A percentile compares a stretch with the other conserved stretches of the same genome.
Evolutionary conservation across 1,140 invertebrate genomes (phyloP).

Genomic region (Bombus haemorrhoidalis): DNA sequence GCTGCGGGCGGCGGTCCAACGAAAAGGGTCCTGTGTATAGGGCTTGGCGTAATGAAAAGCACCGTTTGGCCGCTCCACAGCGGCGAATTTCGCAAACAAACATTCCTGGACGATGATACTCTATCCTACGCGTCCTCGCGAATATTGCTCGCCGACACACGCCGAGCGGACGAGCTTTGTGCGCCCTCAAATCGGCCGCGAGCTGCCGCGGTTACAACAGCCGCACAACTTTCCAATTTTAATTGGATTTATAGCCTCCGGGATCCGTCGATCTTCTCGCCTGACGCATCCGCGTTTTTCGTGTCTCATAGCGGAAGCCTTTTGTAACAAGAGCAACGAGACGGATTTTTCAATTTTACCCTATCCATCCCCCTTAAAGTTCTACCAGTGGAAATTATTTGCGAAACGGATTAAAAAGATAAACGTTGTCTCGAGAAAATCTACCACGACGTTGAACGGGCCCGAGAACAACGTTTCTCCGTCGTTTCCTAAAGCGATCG

Average conservation of each 20-base stretch:
- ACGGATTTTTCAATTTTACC: neutral
- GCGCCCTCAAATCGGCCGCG: neutral
- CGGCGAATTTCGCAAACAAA: slow-evolving; percentile 44
- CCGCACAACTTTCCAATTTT: neutral
- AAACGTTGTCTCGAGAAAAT: no score
- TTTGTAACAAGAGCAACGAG: neutral
- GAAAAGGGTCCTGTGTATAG: neutral
- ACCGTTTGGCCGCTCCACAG: slow-evolving; percentile 24
- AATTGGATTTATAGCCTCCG: neutral
- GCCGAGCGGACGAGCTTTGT: neutral
- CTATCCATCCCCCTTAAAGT: no score
- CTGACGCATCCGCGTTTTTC: neutral
- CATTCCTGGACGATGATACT: slow-evolving; percentile 21
- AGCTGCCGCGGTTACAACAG: neutral
- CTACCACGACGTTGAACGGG: no score
- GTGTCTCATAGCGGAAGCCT: neutral
- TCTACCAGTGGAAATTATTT: no score
- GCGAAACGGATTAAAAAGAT: no score
- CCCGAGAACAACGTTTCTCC: no score
- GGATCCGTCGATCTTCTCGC: neutral
- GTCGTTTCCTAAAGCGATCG: no score
- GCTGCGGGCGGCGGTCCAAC: no score
- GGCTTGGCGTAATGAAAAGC: slow-evolving; percentile 47
- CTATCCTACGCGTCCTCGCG: slow-evolving; percentile 7
- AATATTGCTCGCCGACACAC: slow-evolving; percentile 30